phyloP scores from a whole-genome alignment of 1,140 invertebrate genomes.

The Drosophila funebris region DNA sequence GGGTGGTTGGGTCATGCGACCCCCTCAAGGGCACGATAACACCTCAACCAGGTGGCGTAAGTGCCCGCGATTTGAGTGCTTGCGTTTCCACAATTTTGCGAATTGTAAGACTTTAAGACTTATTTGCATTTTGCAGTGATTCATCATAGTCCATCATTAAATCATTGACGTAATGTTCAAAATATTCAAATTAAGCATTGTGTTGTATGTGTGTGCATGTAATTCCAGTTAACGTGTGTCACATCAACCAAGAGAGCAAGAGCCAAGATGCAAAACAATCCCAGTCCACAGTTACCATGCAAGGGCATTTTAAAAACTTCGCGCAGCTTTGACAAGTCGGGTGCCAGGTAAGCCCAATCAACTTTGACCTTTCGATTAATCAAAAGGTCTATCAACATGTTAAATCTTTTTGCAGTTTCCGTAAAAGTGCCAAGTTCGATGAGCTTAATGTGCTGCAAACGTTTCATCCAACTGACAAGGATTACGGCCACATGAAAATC shows the following conservation, averaged over 20 bases:
- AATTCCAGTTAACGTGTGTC: conserved; percentile 35
- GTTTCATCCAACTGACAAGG: conserved; percentile 98
- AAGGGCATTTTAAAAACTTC: conserved; percentile 97
- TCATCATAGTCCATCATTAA: conserved; percentile 40
- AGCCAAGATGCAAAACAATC: conserved; percentile 76
- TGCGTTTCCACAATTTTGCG: conserved; percentile 47
- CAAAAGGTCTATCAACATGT: conserved; percentile 55
- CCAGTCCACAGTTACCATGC: conserved; percentile 88
- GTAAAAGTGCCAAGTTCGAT: conserved; percentile 96
- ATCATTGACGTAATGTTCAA: conserved; percentile 61
- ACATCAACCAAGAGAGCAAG: conserved; percentile 6
- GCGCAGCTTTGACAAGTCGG: conserved; percentile 92
- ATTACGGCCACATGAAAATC: conserved; percentile 99
- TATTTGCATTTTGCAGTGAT: conserved; percentile 45
- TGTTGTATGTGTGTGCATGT: conserved; percentile 14
- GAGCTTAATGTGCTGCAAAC: conserved; percentile 99
- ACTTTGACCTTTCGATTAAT: conserved; percentile 41
- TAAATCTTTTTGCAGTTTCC: conserved; percentile 84
- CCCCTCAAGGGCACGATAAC: conserved; percentile 63
- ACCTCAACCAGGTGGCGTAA: conserved; percentile 59
- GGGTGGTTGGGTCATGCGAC: conserved; percentile 47
- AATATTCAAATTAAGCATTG: conserved; percentile 39
- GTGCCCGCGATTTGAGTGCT: conserved; percentile 33
- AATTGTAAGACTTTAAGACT: conserved; percentile 41
- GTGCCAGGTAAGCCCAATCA: conserved; percentile 64